Evolutionary conservation across 2,888 invertebrate genomes (phyloP).

Genomic region (Amorpha juglandis): DNA sequence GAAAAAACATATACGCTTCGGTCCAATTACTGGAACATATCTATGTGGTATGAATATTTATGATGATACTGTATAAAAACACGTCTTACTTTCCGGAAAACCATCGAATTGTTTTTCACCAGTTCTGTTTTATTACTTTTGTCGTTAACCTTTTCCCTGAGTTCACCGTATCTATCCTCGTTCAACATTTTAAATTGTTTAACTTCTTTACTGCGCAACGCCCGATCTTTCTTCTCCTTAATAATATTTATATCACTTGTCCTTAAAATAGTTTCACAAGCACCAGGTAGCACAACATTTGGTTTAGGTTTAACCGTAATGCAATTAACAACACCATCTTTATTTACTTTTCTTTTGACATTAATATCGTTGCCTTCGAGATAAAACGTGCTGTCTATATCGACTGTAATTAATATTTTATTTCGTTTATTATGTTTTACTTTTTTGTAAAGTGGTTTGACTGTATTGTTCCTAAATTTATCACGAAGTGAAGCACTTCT

Average conservation of each 20-base stretch:
- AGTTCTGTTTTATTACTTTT: slow-evolving; percentile 44
- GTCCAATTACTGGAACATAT: background rate
- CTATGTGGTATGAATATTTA: too few species aligned
- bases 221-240: background rate
- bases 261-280: slow-evolving; percentile 36
- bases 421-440: slow-evolving; percentile 49
- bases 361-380: slow-evolving; percentile 63
- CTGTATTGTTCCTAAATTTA: slow-evolving; percentile 66
- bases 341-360: slow-evolving; percentile 50
- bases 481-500: slow-evolving; percentile 37
- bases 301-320: slow-evolving; percentile 42
- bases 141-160: slow-evolving; percentile 28
- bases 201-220: slow-evolving; percentile 29
- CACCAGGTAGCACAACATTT: slow-evolving; percentile 46
- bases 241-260: background rate
- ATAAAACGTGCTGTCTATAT: slow-evolving; percentile 55
- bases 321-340: slow-evolving; percentile 39
- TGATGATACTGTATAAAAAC: background rate
- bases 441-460: slow-evolving; percentile 71
- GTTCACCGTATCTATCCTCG: slow-evolving; percentile 31
- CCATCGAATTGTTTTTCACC: slow-evolving; percentile 33
- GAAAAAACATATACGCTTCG: background rate
- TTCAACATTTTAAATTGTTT: slow-evolving; percentile 37
- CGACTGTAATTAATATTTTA: slow-evolving; percentile 46
- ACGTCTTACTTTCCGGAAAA: slow-evolving; percentile 25